A percentile compares a stretch with the other conserved stretches of the same genome.
phyloP scores from a whole-genome alignment of 2,888 invertebrate species.

The Trachelus troglodyta region DNA sequence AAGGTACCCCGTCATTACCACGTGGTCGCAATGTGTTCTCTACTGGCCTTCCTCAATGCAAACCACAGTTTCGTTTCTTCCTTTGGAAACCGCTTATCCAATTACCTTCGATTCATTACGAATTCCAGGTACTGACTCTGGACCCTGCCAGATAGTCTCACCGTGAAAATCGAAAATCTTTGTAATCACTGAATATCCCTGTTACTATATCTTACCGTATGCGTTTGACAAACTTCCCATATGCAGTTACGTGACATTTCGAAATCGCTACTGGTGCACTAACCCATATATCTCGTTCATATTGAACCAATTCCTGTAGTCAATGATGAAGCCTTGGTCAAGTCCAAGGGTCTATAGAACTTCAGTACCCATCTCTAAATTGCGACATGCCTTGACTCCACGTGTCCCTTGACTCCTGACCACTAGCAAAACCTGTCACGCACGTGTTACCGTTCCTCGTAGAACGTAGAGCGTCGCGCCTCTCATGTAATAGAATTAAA shows the following conservation, averaged over 20 bases:
- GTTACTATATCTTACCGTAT: background rate
- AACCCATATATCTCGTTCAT: no score
- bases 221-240: background rate
- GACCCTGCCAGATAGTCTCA: background rate
- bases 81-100: background rate
- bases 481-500: background rate
- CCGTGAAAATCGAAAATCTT: background rate
- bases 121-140: background rate
- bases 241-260: no score
- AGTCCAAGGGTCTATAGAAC: background rate
- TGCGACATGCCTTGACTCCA: background rate
- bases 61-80: background rate
- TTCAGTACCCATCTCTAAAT: background rate
- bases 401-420: background rate
- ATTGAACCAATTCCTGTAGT: no score
- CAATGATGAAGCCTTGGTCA: background rate
- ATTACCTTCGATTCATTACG: background rate
- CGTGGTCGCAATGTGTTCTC: background rate
- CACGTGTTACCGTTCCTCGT: slow-evolving; percentile 1
- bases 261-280: no score
- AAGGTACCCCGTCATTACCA: background rate
- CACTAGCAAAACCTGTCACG: background rate
- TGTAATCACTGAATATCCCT: background rate
- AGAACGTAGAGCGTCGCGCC: background rate
- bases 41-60: background rate